phyloP scores from a whole-genome alignment of 2,113 vertebrate species.

The Galeopterus variegatus region DNA sequence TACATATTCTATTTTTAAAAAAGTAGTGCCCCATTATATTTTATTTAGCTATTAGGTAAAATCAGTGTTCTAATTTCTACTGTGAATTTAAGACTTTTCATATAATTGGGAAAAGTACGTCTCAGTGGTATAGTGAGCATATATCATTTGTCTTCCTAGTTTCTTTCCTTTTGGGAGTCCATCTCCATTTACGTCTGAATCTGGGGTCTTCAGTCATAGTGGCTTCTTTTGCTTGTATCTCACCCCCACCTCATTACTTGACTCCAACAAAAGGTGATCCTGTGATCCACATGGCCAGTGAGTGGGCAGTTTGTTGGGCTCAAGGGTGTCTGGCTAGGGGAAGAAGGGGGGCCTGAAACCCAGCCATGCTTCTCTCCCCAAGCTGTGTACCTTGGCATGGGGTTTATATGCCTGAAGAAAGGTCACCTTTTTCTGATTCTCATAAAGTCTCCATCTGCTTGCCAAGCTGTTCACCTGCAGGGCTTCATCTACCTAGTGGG shows the following conservation, averaged over 20 bases:
- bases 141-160: background rate
- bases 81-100: background rate
- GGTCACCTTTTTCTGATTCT: conserved; percentile 81
- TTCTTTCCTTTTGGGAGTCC: background rate
- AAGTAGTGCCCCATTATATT: background rate
- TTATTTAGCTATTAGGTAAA: background rate
- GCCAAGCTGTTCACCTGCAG: conserved; percentile 84
- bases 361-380: conserved; percentile 66
- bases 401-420: conserved; percentile 61
- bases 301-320: background rate
- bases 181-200: background rate
- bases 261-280: background rate
- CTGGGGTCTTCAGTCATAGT: background rate
- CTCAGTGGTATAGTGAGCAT: background rate
- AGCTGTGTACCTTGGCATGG: conserved; percentile 78
- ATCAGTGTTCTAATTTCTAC: background rate
- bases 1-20: background rate
- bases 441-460: conserved; percentile 83
- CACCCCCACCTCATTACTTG: no score
- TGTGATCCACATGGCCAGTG: background rate
- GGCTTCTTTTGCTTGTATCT: background rate
- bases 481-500: conserved; percentile 69
- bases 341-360: conserved; percentile 51
- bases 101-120: background rate
- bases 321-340: conserved; percentile 9